Evolutionary conservation across 2,888 invertebrate genomes (phyloP), one percentile per base, ranked within the genome.

Genomic region (Euproctis similis): DNA sequence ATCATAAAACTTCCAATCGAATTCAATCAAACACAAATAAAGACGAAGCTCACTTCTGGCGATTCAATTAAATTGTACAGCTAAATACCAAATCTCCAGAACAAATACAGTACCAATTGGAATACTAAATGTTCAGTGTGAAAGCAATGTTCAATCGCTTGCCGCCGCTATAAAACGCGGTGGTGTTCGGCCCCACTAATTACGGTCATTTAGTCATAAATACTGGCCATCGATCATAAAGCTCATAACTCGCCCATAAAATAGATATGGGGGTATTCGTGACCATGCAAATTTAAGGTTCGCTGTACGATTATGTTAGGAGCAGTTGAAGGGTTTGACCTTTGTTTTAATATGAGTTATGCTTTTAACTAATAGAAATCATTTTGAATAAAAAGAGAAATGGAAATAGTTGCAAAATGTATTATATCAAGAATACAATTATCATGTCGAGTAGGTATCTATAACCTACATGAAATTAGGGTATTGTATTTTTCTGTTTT

Each of bases 161-260:
- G 52, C 60, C 57, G 62, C 60, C 64, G 37, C 46, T 45, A 62
- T 64, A 64, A 67, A 65, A 42, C 53, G 46, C 45, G 28, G 46
- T 45, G 42, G 45, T 42, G 58, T 63, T 60, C 57, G 65, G 66
- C 57, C 42, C 34, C 53, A 59, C 75, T 76, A 77, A 78, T 80
- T 78, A 78, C 59, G 59, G 59, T 60, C 61, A 71, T 75, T 71
- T 62, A 59, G 53, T 59, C 71, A 70, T 76, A 76, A 77, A 77
- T 58, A 59, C 60, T 57, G 66, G 62, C 65, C 74, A 75, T 77
- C 63, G 63, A 73, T 77, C 77, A 76, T 80, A 80, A 80, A 77
- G 52, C 46, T 61, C 65, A 71, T 74, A 74, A 75, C 72, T 53
- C 46, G 58, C 57, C 60, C 63, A 58, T 75, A 77, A 77, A 61